phyloP scores from a whole-genome alignment of 2,888 invertebrate species.

The Leptothorax acervorum region DNA sequence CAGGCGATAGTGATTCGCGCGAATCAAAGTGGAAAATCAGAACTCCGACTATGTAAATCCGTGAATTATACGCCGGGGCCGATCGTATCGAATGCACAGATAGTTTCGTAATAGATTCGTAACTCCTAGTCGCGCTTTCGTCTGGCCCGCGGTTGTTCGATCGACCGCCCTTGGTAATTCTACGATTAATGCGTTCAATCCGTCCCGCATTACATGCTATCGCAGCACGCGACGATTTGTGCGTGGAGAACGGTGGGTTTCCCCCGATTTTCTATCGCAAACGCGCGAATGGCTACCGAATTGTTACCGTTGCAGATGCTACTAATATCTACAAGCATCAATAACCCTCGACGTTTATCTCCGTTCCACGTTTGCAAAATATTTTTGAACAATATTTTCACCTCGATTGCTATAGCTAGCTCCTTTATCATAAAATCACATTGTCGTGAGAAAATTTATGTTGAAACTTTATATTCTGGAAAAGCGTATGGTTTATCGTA shows the following conservation, averaged over 20 bases:
- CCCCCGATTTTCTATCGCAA: conserved; percentile 50
- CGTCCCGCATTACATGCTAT: conserved; percentile 51
- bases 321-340: conserved; percentile 44
- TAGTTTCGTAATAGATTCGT: conserved; percentile 58
- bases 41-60: conserved; percentile 53
- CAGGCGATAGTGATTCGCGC: conserved; percentile 43
- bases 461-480: neutral
- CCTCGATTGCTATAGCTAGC: neutral
- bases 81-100: conserved; percentile 53
- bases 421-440: neutral
- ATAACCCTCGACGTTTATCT: conserved; percentile 45
- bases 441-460: neutral
- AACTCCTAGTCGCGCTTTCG: conserved; percentile 55
- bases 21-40: conserved; percentile 49
- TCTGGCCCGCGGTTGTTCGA: conserved; percentile 47
- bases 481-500: neutral
- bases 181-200: conserved; percentile 55
- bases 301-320: conserved; percentile 46
- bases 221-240: conserved; percentile 53
- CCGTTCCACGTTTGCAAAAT: conserved; percentile 6
- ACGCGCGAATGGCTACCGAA: conserved; percentile 44
- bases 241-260: conserved; percentile 38
- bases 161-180: conserved; percentile 54
- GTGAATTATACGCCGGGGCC: conserved; percentile 49
- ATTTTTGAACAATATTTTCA: conserved; percentile 11